Conservation (phyloP, 1,140 invertebrate genomes). For the Macrosteles quadrilineatus region DNA sequence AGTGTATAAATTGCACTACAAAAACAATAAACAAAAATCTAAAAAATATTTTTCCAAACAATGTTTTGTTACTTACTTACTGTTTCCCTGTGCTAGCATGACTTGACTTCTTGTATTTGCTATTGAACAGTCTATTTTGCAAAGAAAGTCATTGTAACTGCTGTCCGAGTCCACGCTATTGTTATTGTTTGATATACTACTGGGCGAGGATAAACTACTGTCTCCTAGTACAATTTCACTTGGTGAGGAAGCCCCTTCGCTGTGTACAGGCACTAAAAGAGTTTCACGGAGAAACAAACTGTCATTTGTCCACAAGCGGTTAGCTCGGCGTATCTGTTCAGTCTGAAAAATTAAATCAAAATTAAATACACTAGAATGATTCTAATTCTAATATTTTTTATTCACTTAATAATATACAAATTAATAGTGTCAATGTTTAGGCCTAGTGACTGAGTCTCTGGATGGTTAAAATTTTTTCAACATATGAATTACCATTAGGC, state of each 20-base stretch:
- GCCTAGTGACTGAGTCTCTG: not conserved
- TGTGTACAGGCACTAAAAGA: constrained; percentile 40
- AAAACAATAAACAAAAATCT: too few relatives aligned
- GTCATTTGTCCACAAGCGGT: constrained; percentile 85
- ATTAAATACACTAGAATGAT: too few relatives aligned
- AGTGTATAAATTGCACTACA: too few relatives aligned
- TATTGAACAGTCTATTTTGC: constrained; percentile 83
- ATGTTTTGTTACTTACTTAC: constrained; percentile 83
- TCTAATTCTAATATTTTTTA: not conserved
- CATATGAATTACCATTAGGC: too few relatives aligned
- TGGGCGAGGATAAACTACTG: not conserved
- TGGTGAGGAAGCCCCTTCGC: constrained; percentile 25
- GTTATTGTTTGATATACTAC: constrained; percentile 16
- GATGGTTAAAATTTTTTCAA: not conserved
- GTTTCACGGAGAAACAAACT: constrained; percentile 59
- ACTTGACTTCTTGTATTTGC: constrained; percentile 82
- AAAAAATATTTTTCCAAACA: too few relatives aligned
- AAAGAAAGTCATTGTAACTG: constrained; percentile 78
- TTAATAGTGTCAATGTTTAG: not conserved
- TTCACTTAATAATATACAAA: not conserved
- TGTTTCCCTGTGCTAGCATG: constrained; percentile 73
- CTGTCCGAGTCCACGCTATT: constrained; percentile 57
- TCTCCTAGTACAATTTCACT: constrained; percentile 21
- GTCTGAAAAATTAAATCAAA: constrained; percentile 69
- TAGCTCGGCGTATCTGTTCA: constrained; percentile 85